Percentiles rank a stretch among this genome's conserved stretches.
Evolutionary conservation across 1,140 invertebrate genomes (phyloP).

Genomic region (Macrotrachela quadricornifera): DNA sequence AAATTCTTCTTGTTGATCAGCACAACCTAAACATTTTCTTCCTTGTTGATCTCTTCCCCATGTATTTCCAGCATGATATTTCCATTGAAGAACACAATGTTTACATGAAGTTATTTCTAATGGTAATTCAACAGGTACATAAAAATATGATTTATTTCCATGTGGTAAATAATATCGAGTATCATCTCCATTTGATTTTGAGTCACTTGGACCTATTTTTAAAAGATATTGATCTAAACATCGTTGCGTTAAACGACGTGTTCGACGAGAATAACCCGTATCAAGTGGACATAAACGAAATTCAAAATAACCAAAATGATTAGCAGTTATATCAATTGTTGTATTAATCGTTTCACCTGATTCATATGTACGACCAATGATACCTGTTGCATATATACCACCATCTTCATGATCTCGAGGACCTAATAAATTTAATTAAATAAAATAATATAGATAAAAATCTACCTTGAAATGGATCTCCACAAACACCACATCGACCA

Average conservation of each 20-base stretch:
- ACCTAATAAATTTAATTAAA: too few relatives aligned
- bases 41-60: neutral
- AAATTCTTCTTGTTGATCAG: neutral
- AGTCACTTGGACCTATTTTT: too few relatives aligned
- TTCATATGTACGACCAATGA: neutral
- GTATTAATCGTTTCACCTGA: neutral
- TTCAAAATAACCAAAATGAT: conserved; percentile 18
- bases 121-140: neutral
- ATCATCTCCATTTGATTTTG: too few relatives aligned
- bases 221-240: conserved; percentile 10
- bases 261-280: conserved; percentile 25
- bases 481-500: conserved; percentile 31
- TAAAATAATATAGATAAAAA: too few relatives aligned
- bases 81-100: neutral
- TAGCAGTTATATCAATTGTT: conserved; percentile 14
- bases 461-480: conserved; percentile 23
- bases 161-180: too few relatives aligned
- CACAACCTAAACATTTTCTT: neutral
- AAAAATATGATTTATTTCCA: too few relatives aligned
- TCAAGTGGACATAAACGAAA: conserved; percentile 29
- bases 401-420: conserved; percentile 23
- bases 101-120: neutral
- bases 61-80: neutral
- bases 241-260: conserved; percentile 6
- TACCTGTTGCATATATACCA: conserved; percentile 10